Percentiles rank a stretch among this genome's conserved stretches.
Conservation (phyloP, 2,888 invertebrate species). For the Latrodectus elegans region DNA sequence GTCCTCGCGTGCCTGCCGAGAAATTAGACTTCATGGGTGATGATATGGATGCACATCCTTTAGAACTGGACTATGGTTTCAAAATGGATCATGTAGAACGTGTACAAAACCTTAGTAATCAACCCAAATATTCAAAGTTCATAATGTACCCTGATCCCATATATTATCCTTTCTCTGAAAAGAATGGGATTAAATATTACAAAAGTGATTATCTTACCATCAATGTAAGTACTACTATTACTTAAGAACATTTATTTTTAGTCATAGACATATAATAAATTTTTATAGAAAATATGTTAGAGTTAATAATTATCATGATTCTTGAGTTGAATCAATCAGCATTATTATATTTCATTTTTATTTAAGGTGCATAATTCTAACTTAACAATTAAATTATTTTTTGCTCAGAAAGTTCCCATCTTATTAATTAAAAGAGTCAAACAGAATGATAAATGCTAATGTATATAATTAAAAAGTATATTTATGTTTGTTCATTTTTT, state of each 20-base stretch:
- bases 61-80: conserved; percentile 91
- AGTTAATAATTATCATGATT: not conserved
- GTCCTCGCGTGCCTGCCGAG: conserved; percentile 81
- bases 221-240: conserved; percentile 79
- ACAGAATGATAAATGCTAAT: not conserved
- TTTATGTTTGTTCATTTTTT: no score
- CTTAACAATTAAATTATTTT: not conserved
- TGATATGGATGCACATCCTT: conserved; percentile 84
- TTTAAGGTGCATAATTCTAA: not conserved
- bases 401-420: not conserved
- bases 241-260: not conserved
- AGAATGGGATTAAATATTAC: conserved; percentile 86
- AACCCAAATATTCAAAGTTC: conserved; percentile 83
- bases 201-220: conserved; percentile 97
- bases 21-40: conserved; percentile 79
- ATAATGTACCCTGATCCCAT: conserved; percentile 92
- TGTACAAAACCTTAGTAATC: conserved; percentile 84
- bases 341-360: not conserved
- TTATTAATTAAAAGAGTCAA: not conserved
- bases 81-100: conserved; percentile 92
- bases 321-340: not conserved
- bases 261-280: not conserved
- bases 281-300: no score
- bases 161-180: conserved; percentile 91
- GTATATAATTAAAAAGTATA: no score